These are phyloP conservation scores for Diadegma fenestrale DNA, from an alignment of 2,888 invertebrate species.

Conservation along the genomic window DNA sequence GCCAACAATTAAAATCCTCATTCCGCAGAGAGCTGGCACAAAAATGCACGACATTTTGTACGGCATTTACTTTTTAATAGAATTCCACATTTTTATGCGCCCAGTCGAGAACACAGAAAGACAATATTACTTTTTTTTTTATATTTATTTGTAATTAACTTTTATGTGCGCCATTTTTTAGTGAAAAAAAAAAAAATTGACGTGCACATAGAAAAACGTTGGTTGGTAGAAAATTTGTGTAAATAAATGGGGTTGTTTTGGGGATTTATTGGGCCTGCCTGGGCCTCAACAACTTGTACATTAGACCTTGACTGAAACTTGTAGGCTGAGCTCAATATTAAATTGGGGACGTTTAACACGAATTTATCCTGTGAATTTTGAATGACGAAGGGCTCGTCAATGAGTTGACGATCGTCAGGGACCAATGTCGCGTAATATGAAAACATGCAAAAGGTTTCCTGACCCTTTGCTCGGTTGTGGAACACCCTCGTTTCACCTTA, in stretches of 20 bases:
- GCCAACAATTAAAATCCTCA: conserved; percentile 66
- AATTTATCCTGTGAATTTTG: neutral
- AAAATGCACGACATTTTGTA: conserved; percentile 59
- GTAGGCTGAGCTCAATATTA: neutral
- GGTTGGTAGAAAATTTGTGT: neutral
- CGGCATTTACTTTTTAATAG: conserved; percentile 47
- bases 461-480: conserved; percentile 46
- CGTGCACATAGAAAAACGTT: neutral
- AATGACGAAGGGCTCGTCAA: conserved; percentile 15
- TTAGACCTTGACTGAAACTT: no score
- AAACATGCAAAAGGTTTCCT: conserved; percentile 48
- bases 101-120: conserved; percentile 9
- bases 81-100: conserved; percentile 57
- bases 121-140: conserved; percentile 1
- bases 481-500: conserved; percentile 50
- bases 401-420: conserved; percentile 52
- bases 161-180: neutral
- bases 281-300: no score
- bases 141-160: conserved; percentile 6
- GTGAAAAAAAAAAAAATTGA: neutral
- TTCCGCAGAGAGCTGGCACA: conserved; percentile 51
- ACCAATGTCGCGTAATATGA: conserved; percentile 40
- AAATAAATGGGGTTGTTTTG: no score
- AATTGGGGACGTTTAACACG: conserved; percentile 21
- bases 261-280: no score